Percentiles rank a stretch among this genome's conserved stretches.
These are phyloP conservation scores for Otolemur crassicaudatus DNA, from an alignment of 2,797 vertebrate species.

Conservation along the genomic window DNA sequence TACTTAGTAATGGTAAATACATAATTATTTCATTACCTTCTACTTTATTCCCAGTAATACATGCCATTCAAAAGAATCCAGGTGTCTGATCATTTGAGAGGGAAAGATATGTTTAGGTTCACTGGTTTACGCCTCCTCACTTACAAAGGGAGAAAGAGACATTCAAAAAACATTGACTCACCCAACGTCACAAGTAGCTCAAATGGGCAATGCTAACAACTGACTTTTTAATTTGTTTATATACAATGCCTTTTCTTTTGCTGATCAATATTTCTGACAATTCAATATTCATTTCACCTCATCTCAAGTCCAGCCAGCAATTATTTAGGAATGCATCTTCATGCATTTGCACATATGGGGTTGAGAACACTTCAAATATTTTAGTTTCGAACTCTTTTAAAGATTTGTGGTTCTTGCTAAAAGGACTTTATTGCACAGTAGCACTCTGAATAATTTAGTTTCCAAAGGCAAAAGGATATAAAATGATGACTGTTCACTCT, in stretches of 20 bases:
- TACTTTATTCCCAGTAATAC: background rate
- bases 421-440: background rate
- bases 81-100: background rate
- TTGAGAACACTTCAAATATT: conserved; percentile 9
- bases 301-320: background rate
- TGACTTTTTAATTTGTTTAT: background rate
- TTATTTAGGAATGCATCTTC: background rate
- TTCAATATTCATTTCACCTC: background rate
- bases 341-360: background rate
- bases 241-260: background rate
- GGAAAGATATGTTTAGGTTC: background rate
- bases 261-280: background rate
- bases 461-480: conserved; percentile 35
- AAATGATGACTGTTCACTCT: conserved; percentile 10
- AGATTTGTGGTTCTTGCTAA: conserved; percentile 47
- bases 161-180: background rate
- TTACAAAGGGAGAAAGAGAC: background rate
- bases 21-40: background rate
- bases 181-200: background rate
- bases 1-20: background rate
- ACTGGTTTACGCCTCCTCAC: background rate
- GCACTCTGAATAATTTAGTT: conserved; percentile 28
- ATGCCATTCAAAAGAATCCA: background rate
- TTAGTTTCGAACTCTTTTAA: conserved; percentile 25
- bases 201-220: background rate